Percentiles rank a stretch among this genome's conserved stretches.
phyloP scores from a whole-genome alignment of 30 jellyfish, hydroid and myxozoan genomes.

The Clytia hemisphaerica region DNA sequence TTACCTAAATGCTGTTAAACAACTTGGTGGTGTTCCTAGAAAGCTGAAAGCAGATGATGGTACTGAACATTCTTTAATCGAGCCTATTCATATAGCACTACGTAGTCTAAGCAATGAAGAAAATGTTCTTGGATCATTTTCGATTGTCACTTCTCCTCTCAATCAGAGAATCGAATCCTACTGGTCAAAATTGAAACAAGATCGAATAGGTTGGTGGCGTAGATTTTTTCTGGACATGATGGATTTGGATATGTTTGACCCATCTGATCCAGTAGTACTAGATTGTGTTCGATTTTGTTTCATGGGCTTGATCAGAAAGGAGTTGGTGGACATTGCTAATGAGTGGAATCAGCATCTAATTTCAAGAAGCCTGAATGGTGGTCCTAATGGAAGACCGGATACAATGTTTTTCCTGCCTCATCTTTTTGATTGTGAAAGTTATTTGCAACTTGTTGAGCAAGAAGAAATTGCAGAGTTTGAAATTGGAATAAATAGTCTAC shows the following conservation, averaged over 20 bases:
- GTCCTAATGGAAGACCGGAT: background rate
- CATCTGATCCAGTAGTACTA: conserved; percentile 34
- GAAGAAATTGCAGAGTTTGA: background rate
- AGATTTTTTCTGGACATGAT: conserved; percentile 36
- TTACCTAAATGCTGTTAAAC: conserved; percentile 34
- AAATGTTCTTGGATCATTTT: conserved; percentile 12
- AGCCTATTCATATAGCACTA: conserved; percentile 14
- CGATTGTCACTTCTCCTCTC: conserved; percentile 20
- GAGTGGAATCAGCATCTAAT: conserved; percentile 27
- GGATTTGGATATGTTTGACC: conserved; percentile 19
- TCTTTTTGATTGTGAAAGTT: background rate
- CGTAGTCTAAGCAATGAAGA: conserved; percentile 18
- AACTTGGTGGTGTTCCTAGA: conserved; percentile 44
- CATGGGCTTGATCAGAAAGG: conserved; percentile 42
- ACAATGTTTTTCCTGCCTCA: too few species aligned
- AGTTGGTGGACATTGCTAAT: conserved; percentile 38
- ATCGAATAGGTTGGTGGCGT: conserved; percentile 53
- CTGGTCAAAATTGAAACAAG: conserved; percentile 38
- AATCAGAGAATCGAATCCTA: conserved; percentile 49
- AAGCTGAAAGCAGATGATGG: conserved; percentile 34
- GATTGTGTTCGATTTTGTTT: conserved; percentile 45
- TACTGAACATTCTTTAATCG: conserved; percentile 28
- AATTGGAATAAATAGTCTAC: background rate
- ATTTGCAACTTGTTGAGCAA: background rate
- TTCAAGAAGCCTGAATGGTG: conserved; percentile 6